Base-by-base conservation (phyloP, 2,113 vertebrate genomes). In the Chauna torquata region DNA sequence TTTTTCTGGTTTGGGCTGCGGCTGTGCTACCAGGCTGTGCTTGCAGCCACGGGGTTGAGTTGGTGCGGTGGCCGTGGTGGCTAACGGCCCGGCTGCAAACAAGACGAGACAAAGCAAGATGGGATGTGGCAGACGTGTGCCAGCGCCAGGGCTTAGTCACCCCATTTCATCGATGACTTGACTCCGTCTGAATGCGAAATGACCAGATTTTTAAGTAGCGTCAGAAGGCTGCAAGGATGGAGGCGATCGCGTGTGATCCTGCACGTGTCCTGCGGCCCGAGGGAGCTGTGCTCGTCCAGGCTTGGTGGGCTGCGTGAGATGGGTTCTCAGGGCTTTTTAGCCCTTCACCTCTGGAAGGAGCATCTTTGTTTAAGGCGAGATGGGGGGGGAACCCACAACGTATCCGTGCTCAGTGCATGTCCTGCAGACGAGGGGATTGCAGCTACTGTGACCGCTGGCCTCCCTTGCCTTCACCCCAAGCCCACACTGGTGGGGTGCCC, bases 181-280 rank as follows among this genome's bases (percentile, higher is more conserved):
- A 17, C 77, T 84, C 69, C 10, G 5, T 38, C 47, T 94, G 92
- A 95, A 96, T 80, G 94, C 54, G 19, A 94, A 90, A 95, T 74
- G 74, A 75, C 47, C 86, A 88, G 90, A 71, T 55, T 66, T 95
- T 17, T 93, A 61, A 61, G 83, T 2, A 11, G 80, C 80, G 44
- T 88, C 69, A 0, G 2, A 81, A 75, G 76, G 90, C 36, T 5
- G 44, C 16, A 82, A 71, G 75, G 71, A 6, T 19, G 1, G 23
- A 86, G 49, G 55, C 1, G 20, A 77, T 3, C 85, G 77, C 2
- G 10, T 93, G 92, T 11, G 55, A 83, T 81, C 58, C 77, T 75
- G 80, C 92, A 94, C 8, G 76, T 78, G 75, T 22, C 27, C 44
- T 22, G 5, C 16, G 15, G 23, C 15, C 59, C 8, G 0, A 22